Percentiles rank a stretch among this genome's conserved stretches.
phyloP scores from a whole-genome alignment of 2,113 vertebrate genomes.

The Chaetodon auriga region DNA sequence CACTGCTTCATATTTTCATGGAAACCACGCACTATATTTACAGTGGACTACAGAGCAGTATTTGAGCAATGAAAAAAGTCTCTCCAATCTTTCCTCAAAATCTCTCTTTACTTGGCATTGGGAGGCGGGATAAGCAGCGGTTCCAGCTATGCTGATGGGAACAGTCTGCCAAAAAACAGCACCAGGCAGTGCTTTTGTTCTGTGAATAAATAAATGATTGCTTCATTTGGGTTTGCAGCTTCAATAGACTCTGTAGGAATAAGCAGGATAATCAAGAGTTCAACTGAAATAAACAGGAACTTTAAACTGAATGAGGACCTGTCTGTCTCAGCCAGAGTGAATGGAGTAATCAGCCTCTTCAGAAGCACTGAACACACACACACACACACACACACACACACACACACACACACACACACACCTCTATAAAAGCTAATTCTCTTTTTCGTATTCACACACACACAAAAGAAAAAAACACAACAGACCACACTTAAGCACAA shows the following conservation, averaged over 20 bases:
- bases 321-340: constrained; percentile 67
- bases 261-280: constrained; percentile 77
- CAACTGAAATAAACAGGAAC: constrained; percentile 75
- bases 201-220: constrained; percentile 79
- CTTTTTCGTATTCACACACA: constrained; percentile 48
- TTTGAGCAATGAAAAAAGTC: constrained; percentile 54
- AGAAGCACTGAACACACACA: constrained; percentile 36
- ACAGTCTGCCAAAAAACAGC: constrained; percentile 74
- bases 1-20: constrained; percentile 1
- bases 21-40: constrained; percentile 14
- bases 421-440: constrained; percentile 29
- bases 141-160: constrained; percentile 70
- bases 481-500: constrained; percentile 55
- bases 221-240: constrained; percentile 74
- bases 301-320: constrained; percentile 75
- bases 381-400: constrained; percentile 25
- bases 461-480: constrained; percentile 34
- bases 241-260: constrained; percentile 74
- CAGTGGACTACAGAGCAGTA: constrained; percentile 17
- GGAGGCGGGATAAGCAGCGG: constrained; percentile 61
- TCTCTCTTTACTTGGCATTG: constrained; percentile 61
- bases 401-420: constrained; percentile 36
- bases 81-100: constrained; percentile 58
- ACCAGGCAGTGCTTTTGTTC: constrained; percentile 77
- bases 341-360: constrained; percentile 72